Percentiles rank a stretch among this genome's conserved stretches.
Conservation (phyloP, 2,113 vertebrate species). For the Epinephelus fuscoguttatus region DNA sequence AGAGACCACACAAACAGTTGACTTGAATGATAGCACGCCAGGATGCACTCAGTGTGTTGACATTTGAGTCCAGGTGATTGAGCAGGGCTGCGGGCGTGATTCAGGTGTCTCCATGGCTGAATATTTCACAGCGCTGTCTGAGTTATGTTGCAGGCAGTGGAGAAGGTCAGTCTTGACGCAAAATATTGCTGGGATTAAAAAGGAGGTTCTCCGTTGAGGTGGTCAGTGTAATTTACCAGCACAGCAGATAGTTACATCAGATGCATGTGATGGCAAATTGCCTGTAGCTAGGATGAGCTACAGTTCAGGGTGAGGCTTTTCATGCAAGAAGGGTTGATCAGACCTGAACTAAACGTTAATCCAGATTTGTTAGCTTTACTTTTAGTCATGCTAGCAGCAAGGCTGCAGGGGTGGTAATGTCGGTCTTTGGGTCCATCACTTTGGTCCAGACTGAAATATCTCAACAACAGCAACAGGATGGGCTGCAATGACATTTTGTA, state of each 20-base stretch:
- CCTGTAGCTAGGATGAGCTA: not conserved
- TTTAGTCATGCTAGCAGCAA: not conserved
- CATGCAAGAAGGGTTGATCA: not conserved
- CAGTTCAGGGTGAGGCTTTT: not conserved
- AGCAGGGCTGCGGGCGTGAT: constrained; percentile 11
- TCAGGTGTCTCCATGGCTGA: constrained; percentile 39
- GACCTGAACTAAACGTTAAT: constrained; percentile 3
- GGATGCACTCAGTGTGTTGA: constrained; percentile 21
- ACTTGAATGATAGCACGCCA: not conserved
- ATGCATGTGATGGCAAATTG: not conserved
- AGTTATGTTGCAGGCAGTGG: constrained; percentile 33
- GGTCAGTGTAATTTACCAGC: not conserved
- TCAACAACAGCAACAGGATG: not conserved
- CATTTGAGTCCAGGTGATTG: constrained; percentile 53
- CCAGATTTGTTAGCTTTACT: not conserved
- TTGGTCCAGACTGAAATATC: not conserved
- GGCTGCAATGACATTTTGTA: no score
- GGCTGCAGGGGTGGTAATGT: no score
- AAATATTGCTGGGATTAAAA: constrained; percentile 23
- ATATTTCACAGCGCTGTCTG: constrained; percentile 53
- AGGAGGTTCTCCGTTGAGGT: not conserved
- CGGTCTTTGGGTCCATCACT: no score
- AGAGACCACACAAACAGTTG: constrained; percentile 1
- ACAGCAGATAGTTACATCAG: not conserved
- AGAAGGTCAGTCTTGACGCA: constrained; percentile 44